These are phyloP conservation scores for Noturus placidus DNA, from an alignment of 2,113 vertebrate species.

Conservation along the genomic window DNA sequence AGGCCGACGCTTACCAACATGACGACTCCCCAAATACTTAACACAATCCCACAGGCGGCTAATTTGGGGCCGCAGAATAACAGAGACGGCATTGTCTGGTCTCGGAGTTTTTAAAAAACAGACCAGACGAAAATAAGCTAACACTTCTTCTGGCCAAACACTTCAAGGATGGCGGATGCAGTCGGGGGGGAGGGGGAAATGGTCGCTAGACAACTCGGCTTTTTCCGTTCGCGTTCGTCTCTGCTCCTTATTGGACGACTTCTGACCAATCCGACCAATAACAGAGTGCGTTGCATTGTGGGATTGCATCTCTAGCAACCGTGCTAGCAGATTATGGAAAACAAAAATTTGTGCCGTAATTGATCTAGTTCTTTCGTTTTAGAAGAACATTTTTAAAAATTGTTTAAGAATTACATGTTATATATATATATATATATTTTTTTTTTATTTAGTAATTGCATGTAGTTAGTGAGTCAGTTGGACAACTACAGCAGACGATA, in stretches of 20 bases:
- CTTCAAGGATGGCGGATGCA: too few species aligned
- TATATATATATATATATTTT: too few species aligned
- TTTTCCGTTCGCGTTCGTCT: background rate
- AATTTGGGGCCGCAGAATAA: conserved; percentile 90
- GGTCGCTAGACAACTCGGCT: conserved; percentile 40
- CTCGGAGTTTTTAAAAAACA: background rate
- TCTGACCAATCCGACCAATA: conserved; percentile 29
- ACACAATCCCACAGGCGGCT: conserved; percentile 90
- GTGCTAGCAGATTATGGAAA: background rate
- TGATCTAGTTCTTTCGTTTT: background rate
- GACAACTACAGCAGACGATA: background rate
- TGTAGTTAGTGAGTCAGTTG: background rate
- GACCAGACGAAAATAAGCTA: background rate
- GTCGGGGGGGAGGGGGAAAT: conserved; percentile 29
- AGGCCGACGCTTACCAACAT: conserved; percentile 82
- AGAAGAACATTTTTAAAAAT: too few species aligned
- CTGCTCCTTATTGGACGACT: background rate
- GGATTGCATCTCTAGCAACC: background rate
- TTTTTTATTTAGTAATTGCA: background rate
- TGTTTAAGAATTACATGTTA: background rate
- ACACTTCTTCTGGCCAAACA: background rate
- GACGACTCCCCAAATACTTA: conserved; percentile 89
- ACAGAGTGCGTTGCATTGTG: conserved; percentile 24
- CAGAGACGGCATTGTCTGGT: conserved; percentile 77
- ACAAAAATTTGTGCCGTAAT: background rate